Evolutionary conservation across 2,797 vertebrate species (phyloP), one percentile per base, ranked within the genome.

Genomic region (Tamandua tetradactyla): DNA sequence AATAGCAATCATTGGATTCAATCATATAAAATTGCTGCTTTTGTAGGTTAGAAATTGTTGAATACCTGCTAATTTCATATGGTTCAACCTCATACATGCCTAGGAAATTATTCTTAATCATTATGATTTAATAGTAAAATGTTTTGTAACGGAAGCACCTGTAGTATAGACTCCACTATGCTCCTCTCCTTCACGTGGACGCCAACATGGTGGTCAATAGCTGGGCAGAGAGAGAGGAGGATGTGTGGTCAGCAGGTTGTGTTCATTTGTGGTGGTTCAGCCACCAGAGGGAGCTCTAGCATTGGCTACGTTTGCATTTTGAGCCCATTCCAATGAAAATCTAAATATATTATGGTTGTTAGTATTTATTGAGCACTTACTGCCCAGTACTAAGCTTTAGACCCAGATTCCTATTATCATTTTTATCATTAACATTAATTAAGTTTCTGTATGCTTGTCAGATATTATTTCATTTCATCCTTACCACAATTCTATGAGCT

Each of bases 271-370:
- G 25, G 1, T 17, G 17, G 8, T 3, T 17, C 0, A 4, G 17
- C 69, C 97, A 91, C 71, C 91, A 97, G 97, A 76, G 95, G 95
- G 97, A 5, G 82, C 91, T 47, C 91, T 44, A 88, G 64, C 82
- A 90, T 37, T 2, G 47, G 15, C 30, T 61, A 3, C 74, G 35
- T 64, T 7, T 15, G 10, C 0, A 0, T 0, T n/a, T n/a, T 3
- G n/a, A 35, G 49, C 10, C 17, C 49, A 37, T 69, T 47, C 66
- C 40, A 3, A 12, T 13, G 71, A 61, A 66, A 93, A 91, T 37
- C 20, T 35, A 37, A 57, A 15, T 18, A 20, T 1, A 37, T 2
- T 52, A 79, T 27, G 25, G 20, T 17, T 32, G 22, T 49, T 59
- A 1, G 27, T 4, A 13, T 30, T 49, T 62, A 42, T 0, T n/a